Evolutionary conservation across 1,140 invertebrate species (phyloP), one percentile per base, ranked within the genome.

Genomic region (Lepeophtheirus salmonis): DNA sequence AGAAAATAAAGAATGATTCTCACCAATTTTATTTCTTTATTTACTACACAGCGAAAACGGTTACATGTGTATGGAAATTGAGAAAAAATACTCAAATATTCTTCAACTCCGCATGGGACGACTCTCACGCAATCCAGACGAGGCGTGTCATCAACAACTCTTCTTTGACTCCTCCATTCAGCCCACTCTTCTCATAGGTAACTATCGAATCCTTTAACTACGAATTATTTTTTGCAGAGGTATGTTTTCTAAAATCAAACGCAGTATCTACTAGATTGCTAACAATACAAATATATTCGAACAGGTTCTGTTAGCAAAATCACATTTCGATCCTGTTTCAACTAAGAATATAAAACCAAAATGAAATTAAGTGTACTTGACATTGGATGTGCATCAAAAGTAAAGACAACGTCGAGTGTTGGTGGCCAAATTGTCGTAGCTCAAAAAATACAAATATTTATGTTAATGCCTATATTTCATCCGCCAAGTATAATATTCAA

Each of bases 131-230:
- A 57, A 57, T 21, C 55, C 23, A 14, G 55, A 57, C 25, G 55
- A 57, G 26, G 55, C 55, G 3, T 57, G 55, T 25, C 21, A 57
- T 21, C 55, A 24, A 21, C 55, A 57, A 14, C 55, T 57, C 21
- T 57, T 57, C 55, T 57, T 57, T 48, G 55, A 57, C 26, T 17
- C 17, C 17, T 57, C 55, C 23, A 21, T 20, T 20, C 14, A 54
- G 18, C 20, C 16, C 18, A 54, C 52, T n/a, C 20, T 24, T 54
- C 52, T 54, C 18, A 54, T 54, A 23, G 23, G 17, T 50, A 50
- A 50, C 16, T 50, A n/a, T 6, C 30, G 30, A 10, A 41, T 41
- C 30, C 6, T 41, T n/a, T 41, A 10, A 41, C n/a, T 41, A 41
- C 22, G n/a, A n/a, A 54, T 54, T 20, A 54, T 54, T 54, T 20